Evolutionary conservation across 2,113 vertebrate genomes (phyloP).

Genomic region (Cephalopholis sonnerati): DNA sequence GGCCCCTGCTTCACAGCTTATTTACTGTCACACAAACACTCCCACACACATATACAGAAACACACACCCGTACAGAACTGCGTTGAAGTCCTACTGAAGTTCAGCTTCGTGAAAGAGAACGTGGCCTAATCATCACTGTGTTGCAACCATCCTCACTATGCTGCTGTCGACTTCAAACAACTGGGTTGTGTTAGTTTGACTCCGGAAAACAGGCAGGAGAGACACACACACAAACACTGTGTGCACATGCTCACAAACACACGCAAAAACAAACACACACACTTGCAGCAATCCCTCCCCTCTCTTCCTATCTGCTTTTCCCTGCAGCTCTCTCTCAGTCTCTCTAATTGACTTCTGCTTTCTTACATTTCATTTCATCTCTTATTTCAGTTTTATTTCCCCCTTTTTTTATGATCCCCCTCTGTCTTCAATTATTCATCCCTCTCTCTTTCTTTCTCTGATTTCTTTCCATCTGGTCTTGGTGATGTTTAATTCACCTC

Average conservation of each 20-base stretch:
- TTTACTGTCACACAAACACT: constrained; percentile 10
- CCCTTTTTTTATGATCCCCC: constrained; percentile 71
- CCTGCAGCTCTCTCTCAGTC: constrained; percentile 58
- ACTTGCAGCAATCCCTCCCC: constrained; percentile 44
- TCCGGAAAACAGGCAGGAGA: constrained; percentile 42
- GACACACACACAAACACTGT: constrained; percentile 33
- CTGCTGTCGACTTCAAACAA: constrained; percentile 68
- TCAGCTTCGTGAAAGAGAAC: constrained; percentile 17
- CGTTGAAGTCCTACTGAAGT: constrained; percentile 25
- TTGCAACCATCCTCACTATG: constrained; percentile 60
- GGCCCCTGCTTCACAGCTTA: background rate
- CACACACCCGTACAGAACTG: background rate
- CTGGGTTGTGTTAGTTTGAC: constrained; percentile 50
- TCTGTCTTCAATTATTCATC: constrained; percentile 82
- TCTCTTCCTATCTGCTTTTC: constrained; percentile 55
- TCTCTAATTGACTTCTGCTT: constrained; percentile 80
- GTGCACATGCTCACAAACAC: constrained; percentile 28
- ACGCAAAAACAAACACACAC: constrained; percentile 44
- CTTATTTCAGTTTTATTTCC: constrained; percentile 80
- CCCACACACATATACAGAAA: background rate
- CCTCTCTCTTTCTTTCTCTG: constrained; percentile 69
- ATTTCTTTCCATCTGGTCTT: constrained; percentile 81
- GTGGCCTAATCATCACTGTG: constrained; percentile 33
- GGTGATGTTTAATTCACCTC: constrained; percentile 83
- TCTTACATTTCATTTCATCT: constrained; percentile 81